Conservation (phyloP, 2,888 invertebrate genomes). For the Cheilosia vernalis region DNA sequence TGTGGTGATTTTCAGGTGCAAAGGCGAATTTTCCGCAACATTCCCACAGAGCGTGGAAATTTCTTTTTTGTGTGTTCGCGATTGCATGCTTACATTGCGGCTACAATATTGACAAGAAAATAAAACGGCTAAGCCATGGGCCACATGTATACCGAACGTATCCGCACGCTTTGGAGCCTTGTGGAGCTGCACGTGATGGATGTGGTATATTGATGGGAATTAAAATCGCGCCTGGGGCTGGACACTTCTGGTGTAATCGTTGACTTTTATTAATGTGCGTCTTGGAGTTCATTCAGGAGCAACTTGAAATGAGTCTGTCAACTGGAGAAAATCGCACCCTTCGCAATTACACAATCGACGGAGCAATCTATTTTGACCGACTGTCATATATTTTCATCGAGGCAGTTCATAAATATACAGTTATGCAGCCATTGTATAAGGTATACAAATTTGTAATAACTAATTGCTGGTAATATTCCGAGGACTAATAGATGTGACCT, state of each 20-base stretch:
- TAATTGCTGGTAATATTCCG: too few species aligned
- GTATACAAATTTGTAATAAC: too few species aligned
- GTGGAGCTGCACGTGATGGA: constrained; percentile 62
- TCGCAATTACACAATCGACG: too few species aligned
- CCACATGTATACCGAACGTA: constrained; percentile 6
- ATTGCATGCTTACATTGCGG: constrained; percentile 75
- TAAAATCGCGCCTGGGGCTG: background rate
- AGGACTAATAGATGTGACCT: too few species aligned
- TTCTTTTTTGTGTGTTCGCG: constrained; percentile 69
- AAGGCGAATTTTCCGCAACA: constrained; percentile 72
- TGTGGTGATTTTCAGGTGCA: constrained; percentile 64
- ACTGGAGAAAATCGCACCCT: too few species aligned
- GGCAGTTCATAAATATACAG: too few species aligned
- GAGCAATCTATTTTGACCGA: too few species aligned
- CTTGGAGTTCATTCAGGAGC: too few species aligned
- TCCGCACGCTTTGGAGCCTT: constrained; percentile 22
- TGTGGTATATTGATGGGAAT: constrained; percentile 16
- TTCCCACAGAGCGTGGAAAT: constrained; percentile 73
- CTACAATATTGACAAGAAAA: constrained; percentile 75
- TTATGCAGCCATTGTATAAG: too few species aligned
- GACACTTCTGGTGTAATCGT: background rate
- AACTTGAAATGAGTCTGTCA: too few species aligned
- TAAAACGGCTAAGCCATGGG: constrained; percentile 68
- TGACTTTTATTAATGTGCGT: too few species aligned
- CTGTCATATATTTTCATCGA: too few species aligned